These are phyloP conservation scores for Abrostola triplasia DNA, from an alignment of 2,888 invertebrate genomes.

Conservation along the genomic window DNA sequence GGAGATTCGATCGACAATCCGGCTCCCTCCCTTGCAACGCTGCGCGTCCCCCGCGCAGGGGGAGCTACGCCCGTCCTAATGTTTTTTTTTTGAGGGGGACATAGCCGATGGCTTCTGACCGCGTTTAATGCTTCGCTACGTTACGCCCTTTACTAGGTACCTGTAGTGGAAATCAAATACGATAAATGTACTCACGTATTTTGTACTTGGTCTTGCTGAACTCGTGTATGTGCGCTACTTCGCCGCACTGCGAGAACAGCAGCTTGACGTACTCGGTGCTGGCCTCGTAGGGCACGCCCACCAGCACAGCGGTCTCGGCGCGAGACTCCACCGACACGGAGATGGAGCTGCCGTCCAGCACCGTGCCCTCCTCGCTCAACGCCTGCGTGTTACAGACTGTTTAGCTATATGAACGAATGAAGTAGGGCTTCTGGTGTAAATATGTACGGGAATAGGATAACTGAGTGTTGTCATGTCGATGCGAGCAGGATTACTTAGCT, in stretches of 20 bases:
- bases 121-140: neutral
- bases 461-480: neutral
- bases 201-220: slow-evolving; percentile 88
- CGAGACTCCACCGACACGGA: slow-evolving; percentile 82
- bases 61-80: slow-evolving; percentile 2
- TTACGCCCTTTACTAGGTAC: neutral
- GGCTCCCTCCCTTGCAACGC: neutral
- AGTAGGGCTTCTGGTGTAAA: neutral
- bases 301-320: slow-evolving; percentile 84
- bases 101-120: neutral
- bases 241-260: slow-evolving; percentile 83
- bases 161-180: neutral
- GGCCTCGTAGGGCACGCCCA: slow-evolving; percentile 85
- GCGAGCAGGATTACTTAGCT: neutral
- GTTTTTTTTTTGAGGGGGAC: slow-evolving; percentile 3
- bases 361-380: slow-evolving; percentile 77
- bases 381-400: slow-evolving; percentile 65
- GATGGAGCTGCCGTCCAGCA: slow-evolving; percentile 76
- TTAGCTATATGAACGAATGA: neutral
- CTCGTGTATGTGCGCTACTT: slow-evolving; percentile 85
- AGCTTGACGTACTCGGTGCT: slow-evolving; percentile 80
- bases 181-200: slow-evolving; percentile 74
- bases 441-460: neutral
- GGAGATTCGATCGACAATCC: slow-evolving; percentile 3
- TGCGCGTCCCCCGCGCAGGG: neutral